phyloP scores from a whole-genome alignment of 2,888 invertebrate genomes.

The Steromphala cineraria region DNA sequence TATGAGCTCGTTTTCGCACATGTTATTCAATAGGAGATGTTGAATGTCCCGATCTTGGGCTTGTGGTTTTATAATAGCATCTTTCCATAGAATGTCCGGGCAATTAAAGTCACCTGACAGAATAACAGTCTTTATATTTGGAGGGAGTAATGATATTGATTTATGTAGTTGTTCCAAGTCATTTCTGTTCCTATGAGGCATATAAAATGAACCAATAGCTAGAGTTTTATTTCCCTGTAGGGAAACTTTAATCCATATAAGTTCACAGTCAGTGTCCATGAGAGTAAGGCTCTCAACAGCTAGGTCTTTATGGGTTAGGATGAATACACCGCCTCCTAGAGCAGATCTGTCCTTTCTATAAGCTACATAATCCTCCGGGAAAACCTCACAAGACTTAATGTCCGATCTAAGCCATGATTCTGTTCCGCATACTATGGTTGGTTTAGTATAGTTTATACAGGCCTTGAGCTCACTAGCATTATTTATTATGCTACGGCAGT shows the following conservation, averaged over 20 bases:
- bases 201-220: neutral
- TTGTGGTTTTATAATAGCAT: neutral
- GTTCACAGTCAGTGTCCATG: neutral
- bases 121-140: neutral
- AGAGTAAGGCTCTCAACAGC: neutral
- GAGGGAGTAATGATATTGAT: no score
- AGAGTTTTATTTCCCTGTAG: neutral
- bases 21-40: neutral
- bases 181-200: neutral
- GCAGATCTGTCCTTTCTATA: neutral
- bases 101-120: conserved; percentile 27
- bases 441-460: neutral
- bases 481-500: no score
- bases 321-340: neutral
- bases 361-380: neutral
- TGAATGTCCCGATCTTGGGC: neutral
- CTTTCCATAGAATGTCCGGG: conserved; percentile 9
- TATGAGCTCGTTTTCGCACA: neutral
- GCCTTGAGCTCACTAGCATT: neutral
- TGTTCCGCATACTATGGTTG: neutral
- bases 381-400: neutral
- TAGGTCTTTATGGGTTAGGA: neutral
- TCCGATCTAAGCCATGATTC: neutral
- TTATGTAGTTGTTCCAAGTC: no score
- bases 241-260: no score